Base-by-base conservation (phyloP, 2,888 invertebrate species). In the Drosophila aldrichi region DNA sequence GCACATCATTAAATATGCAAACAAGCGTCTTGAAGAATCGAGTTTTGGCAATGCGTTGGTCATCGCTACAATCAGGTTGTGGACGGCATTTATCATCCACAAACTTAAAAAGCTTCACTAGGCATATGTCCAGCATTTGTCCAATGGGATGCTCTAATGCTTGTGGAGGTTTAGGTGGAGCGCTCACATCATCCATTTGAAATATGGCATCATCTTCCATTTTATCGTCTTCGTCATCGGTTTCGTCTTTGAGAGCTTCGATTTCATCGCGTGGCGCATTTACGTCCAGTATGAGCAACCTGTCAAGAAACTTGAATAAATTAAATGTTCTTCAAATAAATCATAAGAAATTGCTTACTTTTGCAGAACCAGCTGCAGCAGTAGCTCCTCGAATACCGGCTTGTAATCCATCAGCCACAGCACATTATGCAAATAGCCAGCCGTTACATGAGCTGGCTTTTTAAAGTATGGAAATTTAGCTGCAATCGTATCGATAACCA, bases 401-500 rank as follows among this genome's bases (percentile, higher is more conserved):
- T 96, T 95, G 91, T 97, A 97, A 48, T 95, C 95, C 68, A 95
- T 93, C 77, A 97, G 94, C 94, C 95, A 95, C 59, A 98, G 94
- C 48, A 97, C 92, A 92, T 97, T 97, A 89, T 96, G 95, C 20
- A 97, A 91, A 92, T 96, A 98, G 14, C 96, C 95, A 86, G 96
- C 95, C 76, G 97, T 96, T 1, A 94, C 91, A 84, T 95, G 95
- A 5, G 95, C 93, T 1, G 95, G 94, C 64, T 94, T 95, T 85
- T 95, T 96, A 90, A 95, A 94, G 91, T 97, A 98, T 0, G 98
- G 98, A 92, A 96, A 98, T 54, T 94, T 93, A 4, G 94, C 93
- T 62, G 94, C 93, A 20, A 97, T 92, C 14, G 95, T 94, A 52
- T 95, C 94, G 79, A 96, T 91, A 20, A 97, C 92, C 25, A 96